Percentiles rank a stretch among this genome's conserved stretches.
These are phyloP conservation scores for Oreochromis spilurus DNA, from an alignment of 2,113 vertebrate genomes.

Conservation along the genomic window DNA sequence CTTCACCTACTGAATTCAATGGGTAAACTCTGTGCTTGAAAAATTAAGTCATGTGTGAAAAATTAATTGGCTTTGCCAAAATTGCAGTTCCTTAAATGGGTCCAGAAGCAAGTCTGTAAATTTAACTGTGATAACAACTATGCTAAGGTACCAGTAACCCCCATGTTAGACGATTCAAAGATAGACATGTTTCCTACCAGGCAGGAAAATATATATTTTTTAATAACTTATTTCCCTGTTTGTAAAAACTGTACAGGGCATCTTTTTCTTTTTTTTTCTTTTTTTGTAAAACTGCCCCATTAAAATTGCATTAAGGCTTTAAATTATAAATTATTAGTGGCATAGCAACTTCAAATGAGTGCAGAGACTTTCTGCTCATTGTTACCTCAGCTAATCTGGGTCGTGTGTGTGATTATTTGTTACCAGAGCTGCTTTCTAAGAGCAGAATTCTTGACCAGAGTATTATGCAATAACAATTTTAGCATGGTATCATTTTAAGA, in stretches of 20 bases:
- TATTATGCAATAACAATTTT: neutral
- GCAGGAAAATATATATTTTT: neutral
- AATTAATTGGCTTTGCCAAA: neutral
- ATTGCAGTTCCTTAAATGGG: neutral
- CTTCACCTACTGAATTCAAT: neutral
- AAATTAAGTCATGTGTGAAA: neutral
- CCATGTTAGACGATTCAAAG: neutral
- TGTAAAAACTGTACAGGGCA: rapidly evolving
- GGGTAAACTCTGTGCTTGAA: neutral
- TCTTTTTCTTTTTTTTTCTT: neutral
- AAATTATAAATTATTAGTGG: neutral
- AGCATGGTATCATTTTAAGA: neutral
- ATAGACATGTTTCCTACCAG: neutral
- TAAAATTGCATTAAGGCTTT: neutral
- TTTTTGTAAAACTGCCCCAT: neutral
- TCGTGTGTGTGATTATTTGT: neutral
- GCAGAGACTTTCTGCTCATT: neutral
- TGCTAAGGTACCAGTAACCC: neutral
- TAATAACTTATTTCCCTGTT: neutral
- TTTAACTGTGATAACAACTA: neutral
- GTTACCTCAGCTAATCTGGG: neutral
- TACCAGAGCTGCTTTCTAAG: neutral
- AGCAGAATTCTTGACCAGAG: neutral
- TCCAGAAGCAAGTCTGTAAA: neutral
- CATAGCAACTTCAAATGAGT: neutral